Evolutionary conservation across 2,113 vertebrate genomes (phyloP).

Genomic region (Lynx canadensis): DNA sequence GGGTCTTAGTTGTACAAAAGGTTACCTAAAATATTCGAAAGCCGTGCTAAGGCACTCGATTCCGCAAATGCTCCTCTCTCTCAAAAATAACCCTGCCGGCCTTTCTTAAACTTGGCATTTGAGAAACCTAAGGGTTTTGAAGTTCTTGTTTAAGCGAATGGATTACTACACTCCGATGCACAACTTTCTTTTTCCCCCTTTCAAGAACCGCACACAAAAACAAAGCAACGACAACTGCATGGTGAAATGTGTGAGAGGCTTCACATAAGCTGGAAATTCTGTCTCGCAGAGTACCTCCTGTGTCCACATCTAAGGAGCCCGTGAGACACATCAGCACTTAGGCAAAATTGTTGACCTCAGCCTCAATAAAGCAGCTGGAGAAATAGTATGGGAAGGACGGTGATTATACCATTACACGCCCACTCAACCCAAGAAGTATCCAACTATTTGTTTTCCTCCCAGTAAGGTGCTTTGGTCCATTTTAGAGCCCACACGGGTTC

Average conservation of each 20-base stretch:
- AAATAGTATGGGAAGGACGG: not conserved
- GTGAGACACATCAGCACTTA: not conserved
- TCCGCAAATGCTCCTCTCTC: not conserved
- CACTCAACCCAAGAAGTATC: not conserved
- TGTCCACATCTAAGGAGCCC: not conserved
- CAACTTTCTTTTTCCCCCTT: not conserved
- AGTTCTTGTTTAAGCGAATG: not conserved
- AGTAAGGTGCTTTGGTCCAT: rapidly evolving
- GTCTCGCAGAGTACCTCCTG: not conserved
- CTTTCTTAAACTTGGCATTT: not conserved
- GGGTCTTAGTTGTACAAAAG: not conserved
- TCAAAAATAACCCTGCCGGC: not conserved
- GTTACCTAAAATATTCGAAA: not conserved
- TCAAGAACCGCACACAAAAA: not conserved
- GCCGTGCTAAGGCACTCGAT: not conserved
- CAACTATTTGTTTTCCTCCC: not conserved
- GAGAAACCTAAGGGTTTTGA: not conserved
- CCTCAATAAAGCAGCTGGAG: not conserved
- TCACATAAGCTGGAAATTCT: not conserved
- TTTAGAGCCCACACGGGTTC: not conserved
- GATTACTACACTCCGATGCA: not conserved
- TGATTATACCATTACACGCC: not conserved
- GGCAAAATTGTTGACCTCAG: not conserved
- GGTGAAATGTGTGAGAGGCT: not conserved
- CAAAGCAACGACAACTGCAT: not conserved